A percentile compares a stretch with the other conserved stretches of the same genome.
Evolutionary conservation across 2,797 vertebrate genomes (phyloP).

Genomic region (Acrocephalus scirpaceus): DNA sequence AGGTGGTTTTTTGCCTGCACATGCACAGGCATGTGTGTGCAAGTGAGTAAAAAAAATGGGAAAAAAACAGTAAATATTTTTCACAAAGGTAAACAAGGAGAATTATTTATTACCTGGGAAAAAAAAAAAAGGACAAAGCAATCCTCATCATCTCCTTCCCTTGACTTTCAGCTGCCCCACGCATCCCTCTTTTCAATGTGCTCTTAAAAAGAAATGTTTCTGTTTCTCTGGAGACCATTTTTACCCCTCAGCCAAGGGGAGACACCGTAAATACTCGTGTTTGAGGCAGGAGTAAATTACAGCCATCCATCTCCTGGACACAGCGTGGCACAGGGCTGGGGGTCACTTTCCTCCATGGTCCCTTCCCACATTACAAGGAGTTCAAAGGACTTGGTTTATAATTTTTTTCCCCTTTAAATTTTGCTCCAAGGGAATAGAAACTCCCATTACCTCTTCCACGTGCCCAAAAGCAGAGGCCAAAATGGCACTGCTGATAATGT

Average conservation of each 20-base stretch:
- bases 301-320: slow-evolving; percentile 52
- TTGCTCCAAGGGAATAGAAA: neutral
- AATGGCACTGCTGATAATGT: neutral
- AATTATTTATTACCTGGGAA: neutral
- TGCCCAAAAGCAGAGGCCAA: neutral
- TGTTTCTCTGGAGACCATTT: slow-evolving; percentile 2
- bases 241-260: slow-evolving; percentile 38
- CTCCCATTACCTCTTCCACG: neutral
- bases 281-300: slow-evolving; percentile 61
- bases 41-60: neutral
- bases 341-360: neutral
- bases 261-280: slow-evolving; percentile 6
- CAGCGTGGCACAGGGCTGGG: slow-evolving; percentile 1
- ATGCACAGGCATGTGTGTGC: accelerated
- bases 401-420: neutral
- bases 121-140: neutral
- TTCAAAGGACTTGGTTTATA: neutral
- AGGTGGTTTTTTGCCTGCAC: neutral
- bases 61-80: neutral
- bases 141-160: neutral
- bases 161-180: slow-evolving; percentile 13
- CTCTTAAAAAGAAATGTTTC: neutral
- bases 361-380: neutral
- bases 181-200: neutral
- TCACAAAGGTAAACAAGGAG: neutral